Percentiles rank a stretch among this genome's conserved stretches.
phyloP scores from a whole-genome alignment of 2,888 invertebrate species.

The Serrognathus titanus region DNA sequence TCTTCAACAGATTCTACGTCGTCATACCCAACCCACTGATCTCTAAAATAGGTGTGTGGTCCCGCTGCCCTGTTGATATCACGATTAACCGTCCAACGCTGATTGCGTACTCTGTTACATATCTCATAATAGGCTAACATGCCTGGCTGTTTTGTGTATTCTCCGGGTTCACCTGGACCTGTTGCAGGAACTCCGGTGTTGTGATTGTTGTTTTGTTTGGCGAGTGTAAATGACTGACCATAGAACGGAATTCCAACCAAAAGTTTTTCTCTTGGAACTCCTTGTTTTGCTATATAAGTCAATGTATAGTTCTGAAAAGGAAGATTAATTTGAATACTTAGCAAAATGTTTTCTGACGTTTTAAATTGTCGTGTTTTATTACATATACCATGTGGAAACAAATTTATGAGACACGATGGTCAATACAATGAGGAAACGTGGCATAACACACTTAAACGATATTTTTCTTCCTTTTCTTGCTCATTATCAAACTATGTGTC shows the following conservation, averaged over 20 bases:
- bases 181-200: constrained; percentile 62
- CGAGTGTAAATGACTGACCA: constrained; percentile 78
- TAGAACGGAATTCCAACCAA: constrained; percentile 82
- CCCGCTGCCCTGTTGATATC: constrained; percentile 57
- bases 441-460: no score
- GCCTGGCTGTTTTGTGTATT: constrained; percentile 80
- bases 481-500: no score
- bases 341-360: no score
- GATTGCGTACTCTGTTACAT: constrained; percentile 66
- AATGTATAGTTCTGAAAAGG: constrained; percentile 70
- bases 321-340: no score
- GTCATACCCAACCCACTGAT: constrained; percentile 91
- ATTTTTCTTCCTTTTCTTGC: no score
- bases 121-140: constrained; percentile 87
- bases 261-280: constrained; percentile 75
- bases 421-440: no score
- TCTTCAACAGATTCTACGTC: constrained; percentile 71
- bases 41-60: constrained; percentile 73
- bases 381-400: no score
- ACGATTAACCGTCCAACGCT: constrained; percentile 63
- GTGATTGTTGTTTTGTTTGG: constrained; percentile 38
- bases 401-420: no score
- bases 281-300: constrained; percentile 68
- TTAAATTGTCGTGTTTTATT: no score
- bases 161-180: constrained; percentile 77